A percentile compares a stretch with the other conserved stretches of the same genome.
These are phyloP conservation scores for Molanna angustata DNA, from an alignment of 2,888 invertebrate species.

Conservation along the genomic window DNA sequence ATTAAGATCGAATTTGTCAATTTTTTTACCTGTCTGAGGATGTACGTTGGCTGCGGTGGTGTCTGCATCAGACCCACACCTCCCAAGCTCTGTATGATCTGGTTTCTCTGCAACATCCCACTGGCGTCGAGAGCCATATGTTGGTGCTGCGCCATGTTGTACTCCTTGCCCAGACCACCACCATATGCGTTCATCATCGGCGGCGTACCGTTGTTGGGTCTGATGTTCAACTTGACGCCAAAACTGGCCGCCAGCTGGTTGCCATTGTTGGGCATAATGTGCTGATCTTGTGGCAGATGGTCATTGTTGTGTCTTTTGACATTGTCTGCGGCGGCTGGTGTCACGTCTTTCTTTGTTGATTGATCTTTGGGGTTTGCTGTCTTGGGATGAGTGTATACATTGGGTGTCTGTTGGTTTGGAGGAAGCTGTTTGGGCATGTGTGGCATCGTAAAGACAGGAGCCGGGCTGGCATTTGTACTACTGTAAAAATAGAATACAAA, in stretches of 20 bases:
- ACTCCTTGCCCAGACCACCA: conserved; percentile 7
- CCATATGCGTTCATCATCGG: neutral
- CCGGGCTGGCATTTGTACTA: conserved; percentile 8
- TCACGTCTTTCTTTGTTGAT: too few species aligned
- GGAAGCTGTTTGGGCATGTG: conserved; percentile 2
- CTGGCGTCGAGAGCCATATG: neutral
- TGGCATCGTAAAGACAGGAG: conserved; percentile 5
- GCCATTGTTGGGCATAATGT: neutral
- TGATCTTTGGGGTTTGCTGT: neutral
- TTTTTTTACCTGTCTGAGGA: conserved; percentile 28
- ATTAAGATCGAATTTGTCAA: too few species aligned
- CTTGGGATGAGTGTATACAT: neutral
- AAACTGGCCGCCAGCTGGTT: too few species aligned
- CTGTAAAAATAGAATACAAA: too few species aligned
- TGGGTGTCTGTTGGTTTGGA: too few species aligned
- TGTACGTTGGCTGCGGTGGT: conserved; percentile 21
- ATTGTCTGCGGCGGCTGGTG: neutral
- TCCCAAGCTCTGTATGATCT: conserved; percentile 8
- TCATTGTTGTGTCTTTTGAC: too few species aligned
- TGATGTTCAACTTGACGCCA: too few species aligned
- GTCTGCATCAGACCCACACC: conserved; percentile 21
- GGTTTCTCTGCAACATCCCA: conserved; percentile 5
- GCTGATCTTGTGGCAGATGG: neutral
- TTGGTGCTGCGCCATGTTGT: conserved; percentile 8
- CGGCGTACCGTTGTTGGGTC: neutral